Evolutionary conservation across 2,888 invertebrate species (phyloP), one percentile per base, ranked within the genome.

Genomic region (Spodoptera exigua): DNA sequence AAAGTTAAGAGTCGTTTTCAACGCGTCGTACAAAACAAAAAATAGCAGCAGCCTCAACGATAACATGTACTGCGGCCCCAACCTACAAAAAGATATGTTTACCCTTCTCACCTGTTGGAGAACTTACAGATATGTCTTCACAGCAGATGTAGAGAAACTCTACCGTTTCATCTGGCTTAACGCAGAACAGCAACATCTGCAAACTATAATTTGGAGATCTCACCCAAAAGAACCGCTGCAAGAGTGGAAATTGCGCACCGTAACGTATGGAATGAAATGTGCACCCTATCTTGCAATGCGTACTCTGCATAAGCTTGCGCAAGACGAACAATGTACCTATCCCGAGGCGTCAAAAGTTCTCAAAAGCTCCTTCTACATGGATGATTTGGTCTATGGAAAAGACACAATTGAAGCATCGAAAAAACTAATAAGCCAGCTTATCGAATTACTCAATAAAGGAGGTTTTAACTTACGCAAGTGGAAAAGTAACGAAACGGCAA

Each of bases 61-160:
- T n/a, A n/a, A n/a, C n/a, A n/a, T n/a, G n/a, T n/a, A n/a, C n/a
- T 21, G 63, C 61, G 44, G 44, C 7, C 44, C 44, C 11, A 44
- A 44, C 14, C 32, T 44, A 13, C 32, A 63, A 40, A 61, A 68
- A 36, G 61, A 68, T 13, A 55, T 68, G 14, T 47, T 53, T 16
- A 43, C 34, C 10, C 44, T 60, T 3, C 51, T 63, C 17, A 14
- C 52, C n/a, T 53, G 45, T 18, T 59, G 63, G 17, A 27, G 44
- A 32, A 13, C 13, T 5, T 44, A 32, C 14, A 44, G 32, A 32
- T 44, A 44, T 14, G 44, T n/a, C n/a, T n/a, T n/a, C n/a, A n/a
- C n/a, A n/a, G n/a, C n/a, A n/a, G n/a, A n/a, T n/a, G n/a, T n/a
- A 43, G 43, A 43, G 21, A 43, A 43, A 43, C 18, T 43, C 2